phyloP scores from a whole-genome alignment of 2,113 vertebrate genomes.

The Epinephelus moara region DNA sequence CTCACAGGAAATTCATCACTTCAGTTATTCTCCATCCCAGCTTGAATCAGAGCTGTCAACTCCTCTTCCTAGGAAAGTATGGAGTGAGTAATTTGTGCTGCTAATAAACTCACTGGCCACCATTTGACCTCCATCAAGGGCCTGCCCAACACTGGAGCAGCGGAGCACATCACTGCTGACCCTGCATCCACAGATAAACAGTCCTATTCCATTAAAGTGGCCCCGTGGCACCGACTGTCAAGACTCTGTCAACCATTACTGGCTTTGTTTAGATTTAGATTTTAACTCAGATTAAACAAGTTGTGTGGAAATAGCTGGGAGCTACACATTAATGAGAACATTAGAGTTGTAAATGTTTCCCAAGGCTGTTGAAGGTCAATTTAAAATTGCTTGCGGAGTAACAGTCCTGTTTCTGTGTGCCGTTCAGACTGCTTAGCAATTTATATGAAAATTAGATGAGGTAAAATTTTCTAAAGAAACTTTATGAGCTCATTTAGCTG shows the following conservation, averaged over 20 bases:
- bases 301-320: not conserved
- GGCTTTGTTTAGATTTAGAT: constrained; percentile 22
- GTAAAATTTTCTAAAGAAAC: not conserved
- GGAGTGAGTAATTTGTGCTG: constrained; percentile 5
- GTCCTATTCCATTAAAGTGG: constrained; percentile 22
- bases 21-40: not conserved
- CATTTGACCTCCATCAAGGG: constrained; percentile 36
- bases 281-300: not conserved
- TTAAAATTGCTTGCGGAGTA: constrained; percentile 6
- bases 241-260: constrained; percentile 3
- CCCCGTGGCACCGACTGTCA: constrained; percentile 1
- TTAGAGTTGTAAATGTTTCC: constrained; percentile 21
- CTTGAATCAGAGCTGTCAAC: not conserved
- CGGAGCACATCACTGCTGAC: constrained; percentile 30
- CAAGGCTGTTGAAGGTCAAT: constrained; percentile 8
- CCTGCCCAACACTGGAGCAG: not conserved
- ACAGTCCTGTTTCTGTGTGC: not conserved
- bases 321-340: constrained; percentile 12
- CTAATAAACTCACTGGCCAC: constrained; percentile 22
- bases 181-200: constrained; percentile 42
- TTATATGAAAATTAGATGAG: not conserved
- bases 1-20: not conserved
- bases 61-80: not conserved
- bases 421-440: not conserved
- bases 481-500: not conserved